These are phyloP conservation scores for Oxyruncus cristatus DNA, from an alignment of 2,113 vertebrate genomes.

Conservation along the genomic window DNA sequence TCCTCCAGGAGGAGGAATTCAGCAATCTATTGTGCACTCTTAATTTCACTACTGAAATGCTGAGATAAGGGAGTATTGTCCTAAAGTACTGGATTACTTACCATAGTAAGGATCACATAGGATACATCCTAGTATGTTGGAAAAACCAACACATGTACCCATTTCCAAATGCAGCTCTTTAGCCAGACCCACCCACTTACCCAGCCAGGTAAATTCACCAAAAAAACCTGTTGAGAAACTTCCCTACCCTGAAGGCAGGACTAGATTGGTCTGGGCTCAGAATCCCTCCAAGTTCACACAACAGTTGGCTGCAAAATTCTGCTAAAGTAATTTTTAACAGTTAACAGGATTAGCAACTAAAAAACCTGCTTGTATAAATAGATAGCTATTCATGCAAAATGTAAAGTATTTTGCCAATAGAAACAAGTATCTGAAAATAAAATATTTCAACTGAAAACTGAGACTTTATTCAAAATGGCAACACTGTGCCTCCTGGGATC, in stretches of 20 bases:
- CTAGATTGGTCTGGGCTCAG: not conserved
- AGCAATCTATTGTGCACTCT: not conserved
- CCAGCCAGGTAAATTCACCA: not conserved
- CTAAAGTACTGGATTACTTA: not conserved
- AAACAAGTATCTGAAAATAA: not conserved
- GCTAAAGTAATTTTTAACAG: not conserved
- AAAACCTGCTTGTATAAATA: not conserved
- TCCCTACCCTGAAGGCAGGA: not conserved
- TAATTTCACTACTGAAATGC: not conserved
- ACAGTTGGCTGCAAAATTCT: conserved; percentile 3
- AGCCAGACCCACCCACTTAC: not conserved
- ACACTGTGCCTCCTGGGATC: not conserved
- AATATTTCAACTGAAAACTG: not conserved
- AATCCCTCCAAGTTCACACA: not conserved
- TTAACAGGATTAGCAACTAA: not conserved
- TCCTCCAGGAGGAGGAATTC: not conserved
- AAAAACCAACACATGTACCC: not conserved
- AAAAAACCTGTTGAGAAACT: not conserved
- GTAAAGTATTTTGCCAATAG: not conserved
- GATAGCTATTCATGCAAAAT: not conserved
- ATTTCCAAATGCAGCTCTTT: rapidly evolving
- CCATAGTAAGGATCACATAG: not conserved
- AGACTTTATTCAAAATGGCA: not conserved
- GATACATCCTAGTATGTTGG: not conserved
- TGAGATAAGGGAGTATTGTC: not conserved